Evolutionary conservation across 1,140 invertebrate genomes (phyloP).

Genomic region (Bombus turneri): DNA sequence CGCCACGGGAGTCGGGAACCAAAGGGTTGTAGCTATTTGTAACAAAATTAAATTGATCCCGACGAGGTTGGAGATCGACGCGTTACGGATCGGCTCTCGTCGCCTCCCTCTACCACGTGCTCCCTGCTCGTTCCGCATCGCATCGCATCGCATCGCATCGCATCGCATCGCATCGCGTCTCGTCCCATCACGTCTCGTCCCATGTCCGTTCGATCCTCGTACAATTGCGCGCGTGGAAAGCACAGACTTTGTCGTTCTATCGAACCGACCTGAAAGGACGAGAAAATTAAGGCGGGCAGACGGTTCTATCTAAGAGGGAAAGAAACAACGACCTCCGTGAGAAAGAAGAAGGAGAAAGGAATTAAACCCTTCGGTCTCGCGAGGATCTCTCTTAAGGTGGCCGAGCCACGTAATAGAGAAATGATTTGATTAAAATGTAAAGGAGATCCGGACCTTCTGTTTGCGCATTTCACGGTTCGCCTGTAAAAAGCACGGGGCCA

Average conservation of each 20-base stretch:
- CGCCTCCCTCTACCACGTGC: conserved; percentile 42
- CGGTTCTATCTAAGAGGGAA: conserved; percentile 10
- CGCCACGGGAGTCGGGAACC: conserved; percentile 49
- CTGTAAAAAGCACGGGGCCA: conserved; percentile 79
- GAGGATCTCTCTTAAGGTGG: conserved; percentile 61
- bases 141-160: background rate
- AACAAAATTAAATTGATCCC: conserved; percentile 67
- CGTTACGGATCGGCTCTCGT: conserved; percentile 53
- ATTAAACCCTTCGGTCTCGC: conserved; percentile 74
- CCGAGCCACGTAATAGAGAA: conserved; percentile 79
- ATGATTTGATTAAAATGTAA: conserved; percentile 84
- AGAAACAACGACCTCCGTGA: background rate
- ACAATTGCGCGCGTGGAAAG: conserved; percentile 7
- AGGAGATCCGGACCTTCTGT: conserved; percentile 80
- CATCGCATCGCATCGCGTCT: background rate
- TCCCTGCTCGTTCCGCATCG: conserved; percentile 6
- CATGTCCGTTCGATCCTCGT: background rate
- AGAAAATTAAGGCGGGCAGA: conserved; percentile 3
- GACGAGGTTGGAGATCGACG: conserved; percentile 53
- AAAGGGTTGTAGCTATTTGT: conserved; percentile 66
- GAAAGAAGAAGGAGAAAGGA: conserved; percentile 36
- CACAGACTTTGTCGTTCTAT: background rate
- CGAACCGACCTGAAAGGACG: background rate
- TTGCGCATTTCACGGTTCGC: conserved; percentile 83
- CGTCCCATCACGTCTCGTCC: conserved; percentile 9